Conservation (phyloP, 2,113 vertebrate species). For the Ciconia maguari region DNA sequence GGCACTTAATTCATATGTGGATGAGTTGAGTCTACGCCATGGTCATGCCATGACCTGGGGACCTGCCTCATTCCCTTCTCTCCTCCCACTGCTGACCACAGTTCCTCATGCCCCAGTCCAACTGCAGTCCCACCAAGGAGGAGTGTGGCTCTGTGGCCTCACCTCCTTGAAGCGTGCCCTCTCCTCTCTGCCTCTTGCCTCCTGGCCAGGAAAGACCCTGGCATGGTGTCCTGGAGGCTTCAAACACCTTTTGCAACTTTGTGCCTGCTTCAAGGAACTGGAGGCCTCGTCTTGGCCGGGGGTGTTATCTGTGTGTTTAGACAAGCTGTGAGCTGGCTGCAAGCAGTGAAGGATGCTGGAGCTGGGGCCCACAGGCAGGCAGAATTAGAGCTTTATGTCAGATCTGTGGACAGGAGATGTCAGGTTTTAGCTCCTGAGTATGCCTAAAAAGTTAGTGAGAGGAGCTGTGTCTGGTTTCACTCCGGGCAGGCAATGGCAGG, state of each 20-base stretch:
- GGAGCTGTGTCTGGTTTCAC: background rate
- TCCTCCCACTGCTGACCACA: background rate
- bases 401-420: background rate
- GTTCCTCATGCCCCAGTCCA: background rate
- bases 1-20: background rate
- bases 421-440: background rate
- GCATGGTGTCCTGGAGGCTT: background rate
- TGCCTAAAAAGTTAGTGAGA: background rate
- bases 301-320: accelerated
- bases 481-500: background rate
- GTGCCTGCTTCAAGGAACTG: background rate
- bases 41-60: background rate
- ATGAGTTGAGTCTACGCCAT: background rate
- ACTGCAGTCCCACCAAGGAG: background rate
- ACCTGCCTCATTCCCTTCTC: background rate
- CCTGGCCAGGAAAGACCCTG: background rate
- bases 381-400: background rate
- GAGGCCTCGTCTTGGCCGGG: accelerated
- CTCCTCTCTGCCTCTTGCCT: background rate
- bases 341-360: background rate
- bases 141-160: background rate
- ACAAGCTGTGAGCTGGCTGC: background rate
- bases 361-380: background rate
- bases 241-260: background rate
- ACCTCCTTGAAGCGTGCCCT: background rate